Conservation (phyloP, 2,113 vertebrate genomes). For the Anoura caudifer region DNA sequence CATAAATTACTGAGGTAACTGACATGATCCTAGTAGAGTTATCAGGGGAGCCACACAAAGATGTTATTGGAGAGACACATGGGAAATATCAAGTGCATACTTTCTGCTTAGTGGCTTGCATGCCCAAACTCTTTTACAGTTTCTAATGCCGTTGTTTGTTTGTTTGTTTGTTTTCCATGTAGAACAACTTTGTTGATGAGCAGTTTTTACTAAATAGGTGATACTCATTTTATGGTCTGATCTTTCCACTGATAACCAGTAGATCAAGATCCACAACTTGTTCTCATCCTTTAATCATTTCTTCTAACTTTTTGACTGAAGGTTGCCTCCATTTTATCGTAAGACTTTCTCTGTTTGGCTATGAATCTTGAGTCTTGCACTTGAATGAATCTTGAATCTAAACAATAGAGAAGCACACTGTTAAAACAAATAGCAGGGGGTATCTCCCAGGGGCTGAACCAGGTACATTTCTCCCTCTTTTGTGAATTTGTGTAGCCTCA, state of each 20-base stretch:
- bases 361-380: neutral
- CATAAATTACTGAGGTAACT: neutral
- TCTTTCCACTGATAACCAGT: neutral
- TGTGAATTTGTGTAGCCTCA: neutral
- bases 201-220: neutral
- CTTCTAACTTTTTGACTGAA: constrained; percentile 31
- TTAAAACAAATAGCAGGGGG: neutral
- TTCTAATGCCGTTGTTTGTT: neutral
- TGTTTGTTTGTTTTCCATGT: neutral
- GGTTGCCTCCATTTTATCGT: neutral
- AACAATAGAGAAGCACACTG: neutral
- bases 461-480: neutral
- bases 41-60: neutral
- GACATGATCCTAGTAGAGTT: neutral
- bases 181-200: neutral
- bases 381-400: neutral
- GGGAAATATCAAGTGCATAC: neutral
- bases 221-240: neutral
- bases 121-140: neutral
- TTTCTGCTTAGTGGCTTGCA: neutral
- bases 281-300: neutral
- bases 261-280: neutral
- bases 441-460: neutral
- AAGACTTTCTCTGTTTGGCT: neutral
- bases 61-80: neutral